phyloP scores from a whole-genome alignment of 1,140 invertebrate species.

The Antheraea mylitta region DNA sequence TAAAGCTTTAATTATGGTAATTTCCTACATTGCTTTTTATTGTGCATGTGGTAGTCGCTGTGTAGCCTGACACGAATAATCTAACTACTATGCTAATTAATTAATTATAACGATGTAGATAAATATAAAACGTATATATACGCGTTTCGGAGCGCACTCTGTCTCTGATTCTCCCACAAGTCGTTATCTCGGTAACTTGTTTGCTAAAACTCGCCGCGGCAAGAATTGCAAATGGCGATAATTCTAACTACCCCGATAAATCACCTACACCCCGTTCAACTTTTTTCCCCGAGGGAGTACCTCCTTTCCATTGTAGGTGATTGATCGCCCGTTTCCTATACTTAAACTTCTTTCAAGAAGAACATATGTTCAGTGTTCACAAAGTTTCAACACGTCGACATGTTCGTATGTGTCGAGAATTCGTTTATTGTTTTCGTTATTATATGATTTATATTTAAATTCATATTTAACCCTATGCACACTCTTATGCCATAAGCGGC shows the following conservation, averaged over 20 bases:
- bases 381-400: constrained; percentile 25
- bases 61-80: too few relatives aligned
- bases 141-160: neutral
- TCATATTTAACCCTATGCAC: neutral
- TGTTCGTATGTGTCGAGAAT: constrained; percentile 18
- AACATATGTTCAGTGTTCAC: constrained; percentile 54
- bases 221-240: constrained; percentile 78
- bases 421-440: neutral
- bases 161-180: constrained; percentile 23
- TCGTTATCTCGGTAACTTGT: constrained; percentile 63
- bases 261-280: constrained; percentile 64
- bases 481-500: neutral
- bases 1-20: too few relatives aligned
- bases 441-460: neutral
- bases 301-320: constrained; percentile 63
- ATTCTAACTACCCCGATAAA: constrained; percentile 76
- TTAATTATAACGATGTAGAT: neutral
- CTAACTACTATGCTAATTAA: neutral
- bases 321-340: constrained; percentile 59
- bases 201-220: constrained; percentile 55
- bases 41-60: too few relatives aligned
- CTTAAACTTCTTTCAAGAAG: constrained; percentile 54
- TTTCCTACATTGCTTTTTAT: too few relatives aligned
- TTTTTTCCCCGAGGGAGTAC: constrained; percentile 69
- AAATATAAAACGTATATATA: neutral